Percentiles rank a stretch among this genome's conserved stretches.
These are phyloP conservation scores for Ostrea denselamellosa DNA, from an alignment of 1,140 invertebrate species.

Conservation along the genomic window DNA sequence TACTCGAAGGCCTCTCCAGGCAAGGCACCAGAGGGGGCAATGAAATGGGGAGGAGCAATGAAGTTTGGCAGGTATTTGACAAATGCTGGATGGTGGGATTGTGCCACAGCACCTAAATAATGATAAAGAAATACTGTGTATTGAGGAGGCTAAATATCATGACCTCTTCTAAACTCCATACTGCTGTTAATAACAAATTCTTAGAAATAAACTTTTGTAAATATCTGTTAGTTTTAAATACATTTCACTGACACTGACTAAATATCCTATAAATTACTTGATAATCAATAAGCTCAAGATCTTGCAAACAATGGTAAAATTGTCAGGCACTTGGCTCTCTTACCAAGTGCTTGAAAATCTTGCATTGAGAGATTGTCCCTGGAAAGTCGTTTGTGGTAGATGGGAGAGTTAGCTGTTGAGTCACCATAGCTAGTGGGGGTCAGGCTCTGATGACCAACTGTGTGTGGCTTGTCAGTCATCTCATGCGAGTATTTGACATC, in stretches of 20 bases:
- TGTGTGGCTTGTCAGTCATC: constrained; percentile 13
- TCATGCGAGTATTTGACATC: constrained; percentile 31
- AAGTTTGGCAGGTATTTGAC: constrained; percentile 34
- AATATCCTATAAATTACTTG: no score
- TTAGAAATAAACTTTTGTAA: no score
- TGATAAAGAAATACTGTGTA: neutral
- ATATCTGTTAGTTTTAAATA: no score
- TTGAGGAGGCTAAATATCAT: neutral
- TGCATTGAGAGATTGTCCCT: constrained; percentile 7
- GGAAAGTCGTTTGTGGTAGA: constrained; percentile 9
- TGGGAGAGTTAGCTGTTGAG: neutral
- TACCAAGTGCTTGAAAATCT: constrained; percentile 24
- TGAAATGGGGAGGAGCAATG: constrained; percentile 36
- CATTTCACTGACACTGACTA: no score
- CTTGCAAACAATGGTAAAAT: no score
- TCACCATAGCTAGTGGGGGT: neutral
- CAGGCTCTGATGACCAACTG: neutral
- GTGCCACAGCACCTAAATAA: constrained; percentile 33
- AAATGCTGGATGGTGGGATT: constrained; percentile 25
- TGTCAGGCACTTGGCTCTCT: neutral
- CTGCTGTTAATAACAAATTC: no score
- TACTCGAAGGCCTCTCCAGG: constrained; percentile 8
- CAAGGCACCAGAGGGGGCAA: constrained; percentile 33
- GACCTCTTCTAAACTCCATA: no score
- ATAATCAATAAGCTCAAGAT: no score